Evolutionary conservation across 2,113 vertebrate species (phyloP).

Genomic region (Engystomops pustulosus): DNA sequence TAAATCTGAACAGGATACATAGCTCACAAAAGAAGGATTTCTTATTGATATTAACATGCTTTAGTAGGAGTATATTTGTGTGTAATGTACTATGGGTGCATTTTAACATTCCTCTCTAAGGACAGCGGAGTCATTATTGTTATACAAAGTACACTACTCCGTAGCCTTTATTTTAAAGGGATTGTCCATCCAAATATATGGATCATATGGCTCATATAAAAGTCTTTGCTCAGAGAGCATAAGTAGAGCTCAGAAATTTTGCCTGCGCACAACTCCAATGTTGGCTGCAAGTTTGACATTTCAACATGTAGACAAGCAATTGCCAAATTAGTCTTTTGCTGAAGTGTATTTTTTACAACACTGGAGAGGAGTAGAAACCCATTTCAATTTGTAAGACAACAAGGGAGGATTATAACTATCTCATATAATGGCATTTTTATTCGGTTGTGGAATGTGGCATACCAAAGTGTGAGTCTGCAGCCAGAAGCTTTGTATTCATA

Average conservation of each 20-base stretch:
- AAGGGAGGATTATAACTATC: slow-evolving; percentile 44
- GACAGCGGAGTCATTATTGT: no score
- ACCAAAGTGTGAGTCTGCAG: slow-evolving; percentile 15
- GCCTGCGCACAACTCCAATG: background rate
- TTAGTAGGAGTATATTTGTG: no score
- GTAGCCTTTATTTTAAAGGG: no score
- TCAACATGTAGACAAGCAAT: slow-evolving; percentile 21
- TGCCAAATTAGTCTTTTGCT: slow-evolving; percentile 47
- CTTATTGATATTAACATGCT: no score
- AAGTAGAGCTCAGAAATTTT: background rate
- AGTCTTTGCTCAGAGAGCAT: background rate
- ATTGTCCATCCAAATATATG: no score
- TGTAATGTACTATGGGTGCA: no score
- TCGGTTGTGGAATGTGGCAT: slow-evolving; percentile 17
- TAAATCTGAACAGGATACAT: no score
- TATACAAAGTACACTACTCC: no score
- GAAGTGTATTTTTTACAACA: slow-evolving; percentile 45
- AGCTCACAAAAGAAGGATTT: no score
- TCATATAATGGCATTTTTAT: slow-evolving; percentile 32
- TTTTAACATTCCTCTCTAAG: no score
- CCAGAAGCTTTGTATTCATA: slow-evolving; percentile 29
- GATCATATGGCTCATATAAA: no score
- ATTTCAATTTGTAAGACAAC: slow-evolving; percentile 49
- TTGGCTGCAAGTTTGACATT: slow-evolving; percentile 11
- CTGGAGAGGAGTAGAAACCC: slow-evolving; percentile 39